A percentile compares a stretch with the other conserved stretches of the same genome.
phyloP scores from a whole-genome alignment of 2,113 vertebrate genomes.

The Orcinus orca region DNA sequence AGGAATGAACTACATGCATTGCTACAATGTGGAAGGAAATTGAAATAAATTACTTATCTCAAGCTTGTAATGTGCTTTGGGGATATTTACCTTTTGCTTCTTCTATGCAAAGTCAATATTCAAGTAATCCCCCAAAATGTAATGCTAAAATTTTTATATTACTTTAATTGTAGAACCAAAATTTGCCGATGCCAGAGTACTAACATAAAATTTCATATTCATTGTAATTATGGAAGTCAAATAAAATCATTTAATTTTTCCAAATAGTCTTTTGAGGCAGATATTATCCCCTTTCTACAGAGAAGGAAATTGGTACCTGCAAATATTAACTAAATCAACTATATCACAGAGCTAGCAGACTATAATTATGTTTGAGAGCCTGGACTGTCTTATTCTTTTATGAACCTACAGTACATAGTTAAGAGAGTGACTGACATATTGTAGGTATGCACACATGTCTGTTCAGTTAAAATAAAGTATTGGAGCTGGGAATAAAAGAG shows the following conservation, averaged over 20 bases:
- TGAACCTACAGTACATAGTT: not conserved
- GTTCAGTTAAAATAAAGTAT: not conserved
- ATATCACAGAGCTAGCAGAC: not conserved
- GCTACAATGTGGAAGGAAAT: not conserved
- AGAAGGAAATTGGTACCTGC: not conserved
- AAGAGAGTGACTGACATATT: not conserved
- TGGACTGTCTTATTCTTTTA: not conserved
- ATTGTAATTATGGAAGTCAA: not conserved
- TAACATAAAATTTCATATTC: not conserved
- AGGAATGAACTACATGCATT: not conserved
- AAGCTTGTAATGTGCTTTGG: not conserved
- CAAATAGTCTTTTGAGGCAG: not conserved
- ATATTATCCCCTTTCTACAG: not conserved
- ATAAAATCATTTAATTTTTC: constrained; percentile 7
- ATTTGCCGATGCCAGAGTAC: not conserved
- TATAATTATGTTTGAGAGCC: not conserved
- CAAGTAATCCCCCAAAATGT: not conserved
- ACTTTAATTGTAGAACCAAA: not conserved
- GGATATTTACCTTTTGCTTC: not conserved
- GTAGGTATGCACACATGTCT: not conserved
- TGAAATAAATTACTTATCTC: not conserved
- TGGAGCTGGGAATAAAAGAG: not conserved
- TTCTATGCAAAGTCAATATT: not conserved
- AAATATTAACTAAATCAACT: not conserved
- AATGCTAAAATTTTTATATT: not conserved